A percentile compares a stretch with the other conserved stretches of the same genome.
Evolutionary conservation across 2,888 invertebrate species (phyloP).

Genomic region (Mantis religiosa): DNA sequence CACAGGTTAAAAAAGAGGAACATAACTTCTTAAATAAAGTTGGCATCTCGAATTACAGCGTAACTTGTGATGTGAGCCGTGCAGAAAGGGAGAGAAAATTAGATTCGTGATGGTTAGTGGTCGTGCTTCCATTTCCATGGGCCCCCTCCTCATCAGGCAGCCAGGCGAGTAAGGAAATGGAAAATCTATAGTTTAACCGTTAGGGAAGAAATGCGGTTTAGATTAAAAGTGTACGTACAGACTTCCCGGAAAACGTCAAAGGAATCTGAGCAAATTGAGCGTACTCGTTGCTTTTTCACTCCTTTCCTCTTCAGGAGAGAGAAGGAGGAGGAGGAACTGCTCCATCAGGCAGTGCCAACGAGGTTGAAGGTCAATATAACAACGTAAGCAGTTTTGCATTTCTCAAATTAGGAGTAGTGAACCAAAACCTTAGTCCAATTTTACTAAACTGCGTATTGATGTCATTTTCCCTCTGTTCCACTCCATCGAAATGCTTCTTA

Average conservation of each 20-base stretch:
- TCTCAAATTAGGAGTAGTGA: no score
- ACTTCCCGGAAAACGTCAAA: background rate
- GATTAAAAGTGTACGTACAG: background rate
- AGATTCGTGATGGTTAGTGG: slow-evolving; percentile 24
- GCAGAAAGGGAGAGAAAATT: slow-evolving; percentile 16
- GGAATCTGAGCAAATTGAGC: background rate
- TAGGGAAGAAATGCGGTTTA: background rate
- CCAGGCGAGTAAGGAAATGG: slow-evolving; percentile 10
- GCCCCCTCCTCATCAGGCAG: background rate
- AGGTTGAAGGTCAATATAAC: background rate
- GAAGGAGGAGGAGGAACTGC: no score
- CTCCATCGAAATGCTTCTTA: no score
- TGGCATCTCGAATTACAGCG: background rate
- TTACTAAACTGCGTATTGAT: no score
- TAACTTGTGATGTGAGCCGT: background rate
- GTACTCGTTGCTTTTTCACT: background rate
- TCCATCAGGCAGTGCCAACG: background rate
- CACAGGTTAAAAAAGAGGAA: background rate
- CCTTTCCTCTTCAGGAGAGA: background rate
- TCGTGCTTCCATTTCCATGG: slow-evolving; percentile 12
- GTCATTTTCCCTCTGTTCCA: no score
- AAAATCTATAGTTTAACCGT: slow-evolving; percentile 21
- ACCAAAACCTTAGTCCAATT: no score
- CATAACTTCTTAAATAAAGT: background rate
- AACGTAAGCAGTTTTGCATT: background rate